Percentiles rank a stretch among this genome's conserved stretches.
These are phyloP conservation scores for Pteropus rufus DNA, from an alignment of 2,797 vertebrate species.

Conservation along the genomic window DNA sequence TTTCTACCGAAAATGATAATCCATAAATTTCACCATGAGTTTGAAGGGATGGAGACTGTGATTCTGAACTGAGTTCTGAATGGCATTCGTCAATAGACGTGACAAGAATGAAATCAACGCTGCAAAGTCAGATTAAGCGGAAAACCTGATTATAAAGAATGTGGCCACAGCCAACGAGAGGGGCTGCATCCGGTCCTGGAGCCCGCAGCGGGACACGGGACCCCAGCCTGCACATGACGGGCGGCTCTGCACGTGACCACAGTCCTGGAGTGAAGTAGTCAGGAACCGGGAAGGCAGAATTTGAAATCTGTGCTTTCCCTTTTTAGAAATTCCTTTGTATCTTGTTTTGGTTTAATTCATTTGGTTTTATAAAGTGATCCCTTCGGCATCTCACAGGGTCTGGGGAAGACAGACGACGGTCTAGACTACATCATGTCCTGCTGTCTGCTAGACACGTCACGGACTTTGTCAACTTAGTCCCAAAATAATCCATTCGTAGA, in stretches of 20 bases:
- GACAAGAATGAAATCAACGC: neutral
- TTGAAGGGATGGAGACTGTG: neutral
- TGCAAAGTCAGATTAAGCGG: neutral
- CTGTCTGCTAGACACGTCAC: neutral
- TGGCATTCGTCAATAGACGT: neutral
- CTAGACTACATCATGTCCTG: neutral
- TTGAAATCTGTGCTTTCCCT: neutral
- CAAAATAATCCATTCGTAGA: neutral
- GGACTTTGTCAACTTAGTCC: neutral
- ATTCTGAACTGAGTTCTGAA: neutral
- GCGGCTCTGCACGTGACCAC: neutral
- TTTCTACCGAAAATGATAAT: neutral
- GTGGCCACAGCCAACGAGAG: neutral
- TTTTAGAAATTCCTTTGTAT: neutral
- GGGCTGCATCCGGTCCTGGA: too few relatives aligned
- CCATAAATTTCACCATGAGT: neutral
- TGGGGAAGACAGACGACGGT: neutral
- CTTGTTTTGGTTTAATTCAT: neutral
- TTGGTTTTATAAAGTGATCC: neutral
- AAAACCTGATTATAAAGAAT: neutral
- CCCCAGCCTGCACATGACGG: too few relatives aligned
- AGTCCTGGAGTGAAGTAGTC: neutral
- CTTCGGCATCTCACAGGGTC: neutral
- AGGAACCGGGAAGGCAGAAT: neutral
- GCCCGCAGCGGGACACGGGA: neutral